Conservation (phyloP, 2,113 vertebrate species). For the Eulemur macaco region DNA sequence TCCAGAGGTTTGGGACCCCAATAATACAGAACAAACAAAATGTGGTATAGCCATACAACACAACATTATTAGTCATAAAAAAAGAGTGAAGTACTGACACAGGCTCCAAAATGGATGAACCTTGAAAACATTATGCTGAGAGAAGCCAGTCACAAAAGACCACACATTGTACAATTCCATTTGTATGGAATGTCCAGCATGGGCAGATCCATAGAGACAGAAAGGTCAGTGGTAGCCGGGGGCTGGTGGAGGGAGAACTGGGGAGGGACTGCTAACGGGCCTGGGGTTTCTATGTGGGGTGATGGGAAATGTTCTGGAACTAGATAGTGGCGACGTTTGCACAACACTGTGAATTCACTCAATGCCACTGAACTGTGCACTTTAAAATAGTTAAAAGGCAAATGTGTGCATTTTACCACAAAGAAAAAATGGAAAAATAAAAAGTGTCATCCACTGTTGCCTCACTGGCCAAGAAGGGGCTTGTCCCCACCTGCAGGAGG, state of each 20-base stretch:
- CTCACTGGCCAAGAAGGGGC: neutral
- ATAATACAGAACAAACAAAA: too few relatives aligned
- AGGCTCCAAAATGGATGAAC: accelerated
- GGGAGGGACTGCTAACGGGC: neutral
- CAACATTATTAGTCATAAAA: neutral
- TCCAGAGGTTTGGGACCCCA: too few relatives aligned
- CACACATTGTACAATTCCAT: neutral
- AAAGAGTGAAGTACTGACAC: neutral
- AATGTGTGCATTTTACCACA: neutral
- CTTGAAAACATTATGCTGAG: neutral
- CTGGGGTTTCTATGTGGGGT: neutral
- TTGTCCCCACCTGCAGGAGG: neutral
- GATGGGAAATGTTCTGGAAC: neutral
- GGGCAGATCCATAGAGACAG: neutral
- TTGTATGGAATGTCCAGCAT: neutral
- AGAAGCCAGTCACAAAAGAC: neutral
- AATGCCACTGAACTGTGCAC: neutral
- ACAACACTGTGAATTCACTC: neutral
- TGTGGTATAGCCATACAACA: neutral
- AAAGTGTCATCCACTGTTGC: neutral
- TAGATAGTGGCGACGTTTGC: neutral
- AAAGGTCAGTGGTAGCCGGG: neutral
- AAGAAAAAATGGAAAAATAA: neutral
- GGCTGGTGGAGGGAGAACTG: neutral
- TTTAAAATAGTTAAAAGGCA: neutral